Base-by-base conservation (phyloP, 2,797 vertebrate genomes). In the Scomberomorus guttatus region DNA sequence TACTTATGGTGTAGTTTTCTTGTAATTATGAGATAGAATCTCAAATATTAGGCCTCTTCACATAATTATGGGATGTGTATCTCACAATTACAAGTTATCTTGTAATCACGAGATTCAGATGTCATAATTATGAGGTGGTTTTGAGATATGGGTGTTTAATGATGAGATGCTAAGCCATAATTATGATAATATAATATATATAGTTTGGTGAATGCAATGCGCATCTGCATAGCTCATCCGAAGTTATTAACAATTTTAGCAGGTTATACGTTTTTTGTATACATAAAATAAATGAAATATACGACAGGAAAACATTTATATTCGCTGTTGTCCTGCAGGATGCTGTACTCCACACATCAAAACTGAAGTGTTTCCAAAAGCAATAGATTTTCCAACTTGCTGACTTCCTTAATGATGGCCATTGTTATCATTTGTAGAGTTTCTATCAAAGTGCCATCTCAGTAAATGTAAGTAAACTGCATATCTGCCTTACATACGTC, bases 361-460 rank as follows among this genome's bases (percentile, higher is more conserved):
- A 34, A 25, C 22, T 15, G 14, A 61, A 6, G 20, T 37, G 42
- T 64, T 48, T 62, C 13, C 54, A 56, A 72, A 70, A 82, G 65
- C 59, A 57, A 34, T 61, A 52, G 2, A 52, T 61, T 56, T 66
- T 69, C 22, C 24, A 18, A 57, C 29, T 9, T 13, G 25, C 6
- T 52, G n/a, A 42, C 54, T 34, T 34, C 34, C 39, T 48, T 20
- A 24, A 24, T 25, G 14, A 7, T 3, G 29, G 32, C 3, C 34
- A 29, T 25, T 29, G 13, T 27, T 59, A 37, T 6, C 48, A 5
- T 46, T 70, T 72, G 18, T n/a, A 15, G 55, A 48, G 37, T 24
- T 63, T 68, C 46, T 48, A 13, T 75, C 18, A 34, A 37, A 61
- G 50, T 84, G 64, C 46, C 32, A 67, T 51, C 18, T 80, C 32